Conservation (phyloP, 1,140 invertebrate species). For the Bradysia coprophila region DNA sequence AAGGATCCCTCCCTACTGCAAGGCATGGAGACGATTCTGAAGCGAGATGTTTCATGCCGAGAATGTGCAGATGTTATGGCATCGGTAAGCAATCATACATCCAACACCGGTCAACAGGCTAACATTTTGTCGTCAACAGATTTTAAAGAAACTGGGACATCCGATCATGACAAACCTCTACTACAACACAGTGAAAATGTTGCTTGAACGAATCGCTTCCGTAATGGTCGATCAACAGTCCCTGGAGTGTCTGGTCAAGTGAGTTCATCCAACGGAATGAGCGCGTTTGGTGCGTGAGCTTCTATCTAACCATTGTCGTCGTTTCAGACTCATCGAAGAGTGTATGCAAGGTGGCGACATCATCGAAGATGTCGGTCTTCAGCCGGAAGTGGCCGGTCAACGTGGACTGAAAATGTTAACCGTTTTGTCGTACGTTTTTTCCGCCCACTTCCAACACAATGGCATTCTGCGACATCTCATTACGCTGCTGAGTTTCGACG, state of each 20-base stretch:
- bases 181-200: conserved; percentile 88
- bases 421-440: conserved; percentile 74
- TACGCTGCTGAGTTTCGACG: conserved; percentile 55
- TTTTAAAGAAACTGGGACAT: conserved; percentile 86
- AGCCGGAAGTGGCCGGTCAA: conserved; percentile 60
- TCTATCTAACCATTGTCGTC: neutral
- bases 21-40: conserved; percentile 71
- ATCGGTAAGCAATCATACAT: conserved; percentile 37
- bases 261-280: conserved; percentile 16
- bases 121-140: conserved; percentile 32
- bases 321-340: conserved; percentile 15
- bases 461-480: conserved; percentile 68
- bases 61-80: conserved; percentile 66
- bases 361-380: conserved; percentile 51
- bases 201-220: conserved; percentile 82
- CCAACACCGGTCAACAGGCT: neutral
- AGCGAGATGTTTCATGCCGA: conserved; percentile 73
- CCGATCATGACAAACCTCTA: conserved; percentile 88
- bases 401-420: conserved; percentile 64
- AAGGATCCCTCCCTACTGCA: conserved; percentile 58
- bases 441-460: conserved; percentile 75
- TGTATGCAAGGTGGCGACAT: conserved; percentile 18
- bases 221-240: conserved; percentile 89
- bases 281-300: neutral
- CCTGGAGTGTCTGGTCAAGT: conserved; percentile 48